A percentile compares a stretch with the other conserved stretches of the same genome.
phyloP scores from a whole-genome alignment of 2,113 vertebrate genomes.

The Lontra canadensis region DNA sequence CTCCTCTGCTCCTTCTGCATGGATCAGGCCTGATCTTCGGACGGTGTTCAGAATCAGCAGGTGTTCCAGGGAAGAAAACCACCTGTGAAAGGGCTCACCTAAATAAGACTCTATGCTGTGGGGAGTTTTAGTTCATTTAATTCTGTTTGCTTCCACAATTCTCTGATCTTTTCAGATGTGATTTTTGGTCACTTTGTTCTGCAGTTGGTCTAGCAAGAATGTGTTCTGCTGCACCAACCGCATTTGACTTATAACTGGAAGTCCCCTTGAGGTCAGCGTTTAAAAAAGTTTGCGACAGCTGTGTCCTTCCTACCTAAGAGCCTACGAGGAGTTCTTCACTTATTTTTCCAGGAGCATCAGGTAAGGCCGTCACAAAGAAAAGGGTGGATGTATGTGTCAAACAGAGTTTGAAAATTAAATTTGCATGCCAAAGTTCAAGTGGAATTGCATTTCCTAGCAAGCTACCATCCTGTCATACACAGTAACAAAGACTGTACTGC shows the following conservation, averaged over 20 bases:
- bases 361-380: neutral
- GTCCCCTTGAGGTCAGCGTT: neutral
- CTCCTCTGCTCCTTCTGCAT: neutral
- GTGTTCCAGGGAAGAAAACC: neutral
- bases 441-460: neutral
- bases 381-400: neutral
- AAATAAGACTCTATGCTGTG: neutral
- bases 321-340: neutral
- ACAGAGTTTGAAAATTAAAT: conserved; percentile 11
- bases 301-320: neutral
- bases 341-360: neutral
- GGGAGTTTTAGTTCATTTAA: neutral
- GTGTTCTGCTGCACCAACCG: neutral
- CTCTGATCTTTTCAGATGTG: neutral
- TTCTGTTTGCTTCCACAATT: neutral
- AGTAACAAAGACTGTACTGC: neutral
- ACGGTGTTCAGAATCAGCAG: neutral
- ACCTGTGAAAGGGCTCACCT: neutral
- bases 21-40: neutral
- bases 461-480: neutral
- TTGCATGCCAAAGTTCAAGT: neutral
- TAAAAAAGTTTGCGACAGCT: neutral
- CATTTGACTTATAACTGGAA: neutral
- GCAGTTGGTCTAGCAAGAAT: neutral
- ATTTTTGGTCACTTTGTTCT: neutral